Evolutionary conservation across 2,888 invertebrate species (phyloP).

Genomic region (Mechanitis mazaeus): DNA sequence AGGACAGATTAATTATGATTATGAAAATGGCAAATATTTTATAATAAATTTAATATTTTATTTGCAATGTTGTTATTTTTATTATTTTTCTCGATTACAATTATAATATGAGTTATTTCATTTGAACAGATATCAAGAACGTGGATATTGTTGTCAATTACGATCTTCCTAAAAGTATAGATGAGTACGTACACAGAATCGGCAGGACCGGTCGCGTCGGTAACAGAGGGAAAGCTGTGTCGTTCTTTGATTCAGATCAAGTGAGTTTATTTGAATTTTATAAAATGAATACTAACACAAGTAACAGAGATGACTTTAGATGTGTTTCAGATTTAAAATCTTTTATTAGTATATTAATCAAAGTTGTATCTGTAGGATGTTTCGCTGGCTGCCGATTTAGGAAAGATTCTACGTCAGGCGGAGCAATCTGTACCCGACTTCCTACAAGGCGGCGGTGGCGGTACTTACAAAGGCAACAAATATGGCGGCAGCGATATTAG

Average conservation of each 20-base stretch:
- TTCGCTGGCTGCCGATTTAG: slow-evolving; percentile 78
- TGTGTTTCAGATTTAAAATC: no score
- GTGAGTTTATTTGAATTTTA: slow-evolving; percentile 36
- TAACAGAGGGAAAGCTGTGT: slow-evolving; percentile 90
- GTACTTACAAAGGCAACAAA: slow-evolving; percentile 63
- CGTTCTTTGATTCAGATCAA: slow-evolving; percentile 83
- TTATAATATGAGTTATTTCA: background rate
- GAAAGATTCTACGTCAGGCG: slow-evolving; percentile 86
- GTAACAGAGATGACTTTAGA: no score
- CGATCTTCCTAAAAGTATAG: slow-evolving; percentile 91
- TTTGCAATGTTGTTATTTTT: no score
- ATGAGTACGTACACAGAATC: slow-evolving; percentile 96
- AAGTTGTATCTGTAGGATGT: slow-evolving; percentile 63
- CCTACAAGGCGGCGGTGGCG: slow-evolving; percentile 73
- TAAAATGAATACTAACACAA: background rate
- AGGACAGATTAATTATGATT: no score
- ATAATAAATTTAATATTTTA: no score
- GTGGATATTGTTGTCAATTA: slow-evolving; percentile 94
- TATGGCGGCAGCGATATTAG: slow-evolving; percentile 85
- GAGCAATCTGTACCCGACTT: slow-evolving; percentile 88
- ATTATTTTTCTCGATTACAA: no score
- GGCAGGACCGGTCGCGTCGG: slow-evolving; percentile 97
- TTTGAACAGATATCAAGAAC: slow-evolving; percentile 84
- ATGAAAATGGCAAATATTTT: no score
- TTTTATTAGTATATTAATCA: background rate